Base-by-base conservation (phyloP, 2,888 invertebrate species). In the Bellardia bayeri region DNA sequence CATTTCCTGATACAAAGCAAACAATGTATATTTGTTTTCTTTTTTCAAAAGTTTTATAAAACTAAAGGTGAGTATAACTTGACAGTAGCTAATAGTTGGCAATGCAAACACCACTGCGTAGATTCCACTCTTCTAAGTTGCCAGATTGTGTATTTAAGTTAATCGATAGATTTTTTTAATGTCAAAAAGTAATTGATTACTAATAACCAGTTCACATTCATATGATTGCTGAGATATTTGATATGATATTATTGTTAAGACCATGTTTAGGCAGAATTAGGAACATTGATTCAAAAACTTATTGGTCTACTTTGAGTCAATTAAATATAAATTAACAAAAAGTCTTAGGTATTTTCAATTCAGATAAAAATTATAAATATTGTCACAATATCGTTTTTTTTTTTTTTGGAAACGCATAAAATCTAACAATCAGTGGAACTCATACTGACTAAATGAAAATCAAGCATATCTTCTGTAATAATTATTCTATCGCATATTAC, bases 1-100 rank as follows among this genome's bases (percentile, higher is more conserved):
- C n/a, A 80, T 85, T 85, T 82, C 78, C 81, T 81, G 69, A 85
- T 16, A 80, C 7, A 82, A 84, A 76, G 14, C 16, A 56, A 40
- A 45, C 5, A 14, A 45, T 37, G 7, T 33, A 13, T 7, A 42
- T 2, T 3, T 66, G 42, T 56, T 68, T 45, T 58, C 49, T 45
- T 56, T 45, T 42, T 45, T 33, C 2, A n/a, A 49, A 54, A 56
- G 11, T 9, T n/a, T 51, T n/a, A 37, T 33, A 14, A 66, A 54
- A 51, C 4, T 40, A 64, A 64, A 16, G 45, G 42, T 74, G 6
- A 33, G 71, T 71, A 40, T 11, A 11, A 49, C 5, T 14, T 49
- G 49, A 14, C 13, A 49, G 4, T 14, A 14, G 14, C 49, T 14
- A 49, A 14, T 14, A 49, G 49, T 49, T 49, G 49, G 49, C 4